phyloP scores from a whole-genome alignment of 2,797 vertebrate genomes.

The Notamacropus eugenii region DNA sequence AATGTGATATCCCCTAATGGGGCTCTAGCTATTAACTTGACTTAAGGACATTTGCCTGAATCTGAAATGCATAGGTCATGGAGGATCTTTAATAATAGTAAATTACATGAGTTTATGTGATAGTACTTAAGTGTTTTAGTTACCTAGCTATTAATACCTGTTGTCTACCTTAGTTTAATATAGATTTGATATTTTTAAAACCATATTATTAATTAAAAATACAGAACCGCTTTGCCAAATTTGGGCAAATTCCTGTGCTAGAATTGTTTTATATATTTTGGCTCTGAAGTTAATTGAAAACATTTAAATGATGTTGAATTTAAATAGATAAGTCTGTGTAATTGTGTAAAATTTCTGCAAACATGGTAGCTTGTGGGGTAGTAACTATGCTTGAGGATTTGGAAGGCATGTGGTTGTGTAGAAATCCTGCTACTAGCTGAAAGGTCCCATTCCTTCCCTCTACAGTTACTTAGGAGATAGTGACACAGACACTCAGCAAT shows the following conservation, averaged over 20 bases:
- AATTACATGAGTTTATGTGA: slow-evolving; percentile 49
- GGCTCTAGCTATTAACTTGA: slow-evolving; percentile 60
- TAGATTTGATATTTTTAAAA: background rate
- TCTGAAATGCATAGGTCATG: slow-evolving; percentile 56
- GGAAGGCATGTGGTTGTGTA: background rate
- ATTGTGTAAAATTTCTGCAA: background rate
- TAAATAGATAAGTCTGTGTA: background rate
- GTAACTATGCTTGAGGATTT: background rate
- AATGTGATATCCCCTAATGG: slow-evolving; percentile 68
- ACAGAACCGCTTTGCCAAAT: slow-evolving; percentile 18
- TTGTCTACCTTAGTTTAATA: background rate
- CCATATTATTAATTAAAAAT: slow-evolving; percentile 24
- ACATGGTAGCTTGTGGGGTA: background rate
- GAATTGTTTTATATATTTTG: background rate
- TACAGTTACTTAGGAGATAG: background rate
- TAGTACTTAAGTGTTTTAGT: slow-evolving; percentile 43
- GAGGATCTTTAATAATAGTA: slow-evolving; percentile 61
- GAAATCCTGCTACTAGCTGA: background rate
- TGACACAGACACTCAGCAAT: background rate
- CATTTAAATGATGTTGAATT: background rate
- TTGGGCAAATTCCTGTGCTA: no score
- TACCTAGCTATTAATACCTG: background rate
- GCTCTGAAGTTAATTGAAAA: background rate
- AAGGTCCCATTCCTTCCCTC: background rate
- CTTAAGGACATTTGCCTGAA: slow-evolving; percentile 72